A percentile compares a stretch with the other conserved stretches of the same genome.
phyloP scores from a whole-genome alignment of 2,888 invertebrate genomes.

The Iphiclides podalirius region DNA sequence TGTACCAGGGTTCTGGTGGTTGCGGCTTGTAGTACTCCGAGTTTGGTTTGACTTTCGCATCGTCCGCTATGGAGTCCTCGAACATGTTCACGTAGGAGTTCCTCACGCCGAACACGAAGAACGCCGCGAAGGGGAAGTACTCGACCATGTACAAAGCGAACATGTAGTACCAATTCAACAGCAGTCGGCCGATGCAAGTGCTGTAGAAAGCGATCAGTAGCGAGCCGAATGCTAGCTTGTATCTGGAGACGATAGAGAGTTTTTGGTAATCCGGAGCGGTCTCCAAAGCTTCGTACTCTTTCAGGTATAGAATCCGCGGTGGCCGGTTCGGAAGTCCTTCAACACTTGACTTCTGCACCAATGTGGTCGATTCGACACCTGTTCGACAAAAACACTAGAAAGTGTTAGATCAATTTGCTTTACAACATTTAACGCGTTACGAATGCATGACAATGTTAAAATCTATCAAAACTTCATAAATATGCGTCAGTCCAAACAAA shows the following conservation, averaged over 20 bases:
- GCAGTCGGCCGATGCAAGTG: conserved; percentile 50
- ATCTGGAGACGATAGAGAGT: conserved; percentile 26
- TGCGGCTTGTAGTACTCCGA: conserved; percentile 26
- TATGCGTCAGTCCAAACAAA: too few relatives aligned
- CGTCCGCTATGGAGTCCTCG: conserved; percentile 29
- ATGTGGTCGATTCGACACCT: conserved; percentile 26
- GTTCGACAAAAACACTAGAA: too few relatives aligned
- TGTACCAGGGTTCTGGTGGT: conserved; percentile 27
- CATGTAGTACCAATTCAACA: conserved; percentile 77
- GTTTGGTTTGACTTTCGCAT: conserved; percentile 31
- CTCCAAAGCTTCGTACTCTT: conserved; percentile 44
- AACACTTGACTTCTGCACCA: conserved; percentile 22
- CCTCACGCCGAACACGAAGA: conserved; percentile 75
- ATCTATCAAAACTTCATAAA: too few relatives aligned
- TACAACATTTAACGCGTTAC: too few relatives aligned
- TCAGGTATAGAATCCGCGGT: conserved; percentile 30
- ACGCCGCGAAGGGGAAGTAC: conserved; percentile 81
- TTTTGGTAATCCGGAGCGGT: conserved; percentile 49
- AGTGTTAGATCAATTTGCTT: too few relatives aligned
- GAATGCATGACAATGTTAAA: too few relatives aligned
- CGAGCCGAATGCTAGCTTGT: conserved; percentile 17
- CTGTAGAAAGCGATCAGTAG: conserved; percentile 37
- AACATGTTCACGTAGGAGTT: conserved; percentile 76
- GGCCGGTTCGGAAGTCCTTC: conserved; percentile 25
- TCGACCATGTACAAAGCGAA: conserved; percentile 76